A percentile compares a stretch with the other conserved stretches of the same genome.
Evolutionary conservation across 1,140 invertebrate species (phyloP).

Genomic region (Drosophila saltans): DNA sequence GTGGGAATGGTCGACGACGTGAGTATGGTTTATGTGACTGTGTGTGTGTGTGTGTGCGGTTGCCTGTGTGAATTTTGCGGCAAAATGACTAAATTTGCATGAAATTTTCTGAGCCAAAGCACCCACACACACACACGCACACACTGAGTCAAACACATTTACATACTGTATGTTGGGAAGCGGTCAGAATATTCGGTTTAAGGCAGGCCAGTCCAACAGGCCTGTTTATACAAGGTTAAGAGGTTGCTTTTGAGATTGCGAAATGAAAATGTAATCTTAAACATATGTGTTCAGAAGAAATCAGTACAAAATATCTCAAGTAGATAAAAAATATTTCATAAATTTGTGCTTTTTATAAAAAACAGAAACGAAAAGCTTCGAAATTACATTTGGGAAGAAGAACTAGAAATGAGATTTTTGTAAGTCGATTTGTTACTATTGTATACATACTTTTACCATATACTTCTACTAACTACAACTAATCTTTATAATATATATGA

Average conservation of each 20-base stretch:
- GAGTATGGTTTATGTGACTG: constrained; percentile 24
- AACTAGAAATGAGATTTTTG: too few relatives aligned
- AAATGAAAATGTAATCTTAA: not conserved
- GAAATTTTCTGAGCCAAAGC: constrained; percentile 39
- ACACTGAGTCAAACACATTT: not conserved
- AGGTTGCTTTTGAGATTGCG: not conserved
- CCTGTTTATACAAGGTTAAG: not conserved
- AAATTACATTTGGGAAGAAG: too few relatives aligned
- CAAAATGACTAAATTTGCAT: constrained; percentile 78
- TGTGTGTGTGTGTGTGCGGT: constrained; percentile 9
- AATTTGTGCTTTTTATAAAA: too few relatives aligned
- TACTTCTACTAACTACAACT: too few relatives aligned
- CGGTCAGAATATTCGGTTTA: constrained; percentile 3
- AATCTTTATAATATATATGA: too few relatives aligned
- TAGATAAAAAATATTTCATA: too few relatives aligned
- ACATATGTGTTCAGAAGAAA: not conserved
- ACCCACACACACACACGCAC: constrained; percentile 2
- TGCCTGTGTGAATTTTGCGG: constrained; percentile 52
- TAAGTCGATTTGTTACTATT: too few relatives aligned
- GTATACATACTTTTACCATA: too few relatives aligned
- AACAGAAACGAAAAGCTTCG: too few relatives aligned
- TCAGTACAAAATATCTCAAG: not conserved
- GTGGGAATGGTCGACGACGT: constrained; percentile 31
- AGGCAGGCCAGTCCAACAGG: not conserved
- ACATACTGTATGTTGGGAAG: not conserved